Percentiles rank a stretch among this genome's conserved stretches.
Conservation (phyloP, 2,113 vertebrate species). For the Psophia crepitans region DNA sequence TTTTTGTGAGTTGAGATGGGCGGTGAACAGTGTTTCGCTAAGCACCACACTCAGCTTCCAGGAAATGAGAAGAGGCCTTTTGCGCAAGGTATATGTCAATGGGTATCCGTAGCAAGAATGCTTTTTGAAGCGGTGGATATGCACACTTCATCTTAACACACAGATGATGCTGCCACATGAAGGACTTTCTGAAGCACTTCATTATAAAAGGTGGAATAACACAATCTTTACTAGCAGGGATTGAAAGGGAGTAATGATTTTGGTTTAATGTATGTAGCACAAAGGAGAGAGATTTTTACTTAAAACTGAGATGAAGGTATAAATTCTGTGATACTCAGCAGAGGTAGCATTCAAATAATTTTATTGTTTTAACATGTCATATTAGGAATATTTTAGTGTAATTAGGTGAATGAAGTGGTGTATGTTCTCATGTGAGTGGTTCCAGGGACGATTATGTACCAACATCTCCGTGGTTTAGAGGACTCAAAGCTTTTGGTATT, state of each 20-base stretch:
- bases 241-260: conserved; percentile 20
- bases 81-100: not conserved
- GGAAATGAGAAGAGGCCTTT: not conserved
- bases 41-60: not conserved
- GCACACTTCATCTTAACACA: not conserved
- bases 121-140: conserved; percentile 7
- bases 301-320: not conserved
- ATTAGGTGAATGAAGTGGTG: not conserved
- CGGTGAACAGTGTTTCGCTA: not conserved
- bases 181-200: conserved; percentile 30
- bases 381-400: not conserved
- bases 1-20: conserved; percentile 13
- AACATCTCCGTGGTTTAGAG: accelerated
- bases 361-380: not conserved
- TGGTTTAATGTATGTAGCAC: not conserved
- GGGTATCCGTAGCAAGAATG: not conserved
- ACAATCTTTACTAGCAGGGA: not conserved
- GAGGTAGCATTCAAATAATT: not conserved
- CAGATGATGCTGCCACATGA: not conserved
- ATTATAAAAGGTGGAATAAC: conserved; percentile 35
- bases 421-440: not conserved
- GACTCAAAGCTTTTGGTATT: not conserved
- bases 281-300: not conserved
- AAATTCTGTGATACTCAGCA: not conserved
- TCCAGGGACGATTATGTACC: not conserved